Evolutionary conservation across 2,113 vertebrate species (phyloP).

Genomic region (Rhinolophus sinicus): DNA sequence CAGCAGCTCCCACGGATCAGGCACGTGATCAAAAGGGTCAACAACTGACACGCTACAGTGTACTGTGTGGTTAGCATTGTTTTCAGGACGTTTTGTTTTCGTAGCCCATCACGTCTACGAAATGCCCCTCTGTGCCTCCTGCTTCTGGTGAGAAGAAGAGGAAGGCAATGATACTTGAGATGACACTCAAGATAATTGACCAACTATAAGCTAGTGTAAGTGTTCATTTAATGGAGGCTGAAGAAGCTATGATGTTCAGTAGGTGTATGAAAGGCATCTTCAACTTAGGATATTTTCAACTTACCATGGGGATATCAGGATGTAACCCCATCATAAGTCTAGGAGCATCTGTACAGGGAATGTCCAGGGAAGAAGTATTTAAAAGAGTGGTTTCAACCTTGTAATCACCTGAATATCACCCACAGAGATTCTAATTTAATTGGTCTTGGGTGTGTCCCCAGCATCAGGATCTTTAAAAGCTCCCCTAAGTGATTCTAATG

Average conservation of each 20-base stretch:
- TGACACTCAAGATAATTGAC: not conserved
- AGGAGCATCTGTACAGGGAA: not conserved
- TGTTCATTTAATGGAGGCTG: not conserved
- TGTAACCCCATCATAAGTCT: not conserved
- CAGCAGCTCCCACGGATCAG: not conserved
- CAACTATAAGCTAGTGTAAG: not conserved
- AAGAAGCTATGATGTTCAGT: not conserved
- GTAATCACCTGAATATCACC: not conserved
- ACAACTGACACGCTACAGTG: not conserved
- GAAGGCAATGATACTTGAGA: not conserved
- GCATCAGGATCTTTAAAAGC: not conserved
- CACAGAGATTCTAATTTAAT: conserved; percentile 20
- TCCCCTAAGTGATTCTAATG: not conserved
- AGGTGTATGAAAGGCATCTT: not conserved
- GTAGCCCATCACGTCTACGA: not conserved
- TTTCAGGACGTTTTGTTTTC: not conserved
- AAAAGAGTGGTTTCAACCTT: conserved; percentile 19
- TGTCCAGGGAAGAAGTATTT: not conserved
- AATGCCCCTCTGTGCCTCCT: not conserved
- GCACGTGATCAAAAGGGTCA: not conserved
- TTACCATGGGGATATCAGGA: not conserved
- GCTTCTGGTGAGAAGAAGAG: not conserved
- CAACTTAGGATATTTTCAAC: not conserved
- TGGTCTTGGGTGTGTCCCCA: not conserved
- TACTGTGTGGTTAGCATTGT: not conserved